phyloP scores from a whole-genome alignment of 2,113 vertebrate genomes.

The Psephotus haematonotus region DNA sequence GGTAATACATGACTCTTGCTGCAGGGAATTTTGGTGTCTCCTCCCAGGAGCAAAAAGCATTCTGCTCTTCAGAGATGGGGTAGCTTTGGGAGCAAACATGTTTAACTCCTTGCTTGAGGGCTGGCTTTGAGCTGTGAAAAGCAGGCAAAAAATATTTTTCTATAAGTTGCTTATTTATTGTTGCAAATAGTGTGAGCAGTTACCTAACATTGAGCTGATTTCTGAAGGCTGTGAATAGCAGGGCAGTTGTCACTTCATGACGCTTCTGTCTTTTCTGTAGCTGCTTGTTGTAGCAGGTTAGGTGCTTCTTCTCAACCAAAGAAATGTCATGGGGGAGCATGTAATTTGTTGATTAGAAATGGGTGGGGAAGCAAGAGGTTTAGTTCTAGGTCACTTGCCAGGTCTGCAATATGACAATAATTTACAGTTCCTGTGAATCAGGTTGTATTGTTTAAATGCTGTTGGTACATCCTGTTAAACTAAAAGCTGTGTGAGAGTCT shows the following conservation, averaged over 20 bases:
- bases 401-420: background rate
- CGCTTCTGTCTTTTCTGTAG: background rate
- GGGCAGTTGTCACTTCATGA: background rate
- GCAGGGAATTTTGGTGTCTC: background rate
- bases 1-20: background rate
- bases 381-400: background rate
- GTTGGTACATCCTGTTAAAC: background rate
- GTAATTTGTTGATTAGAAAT: background rate
- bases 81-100: background rate
- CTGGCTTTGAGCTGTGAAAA: background rate
- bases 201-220: background rate
- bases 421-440: background rate
- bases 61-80: background rate
- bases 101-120: background rate
- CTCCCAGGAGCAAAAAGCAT: background rate
- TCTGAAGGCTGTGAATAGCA: background rate
- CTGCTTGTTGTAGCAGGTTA: background rate
- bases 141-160: background rate
- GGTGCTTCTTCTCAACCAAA: background rate
- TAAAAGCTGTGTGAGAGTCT: background rate
- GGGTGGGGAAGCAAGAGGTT: background rate
- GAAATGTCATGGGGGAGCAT: background rate
- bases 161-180: background rate
- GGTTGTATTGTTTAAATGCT: background rate
- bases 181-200: background rate